Percentiles rank a stretch among this genome's conserved stretches.
Conservation (phyloP, 2,113 vertebrate species). For the Sylvia atricapilla region DNA sequence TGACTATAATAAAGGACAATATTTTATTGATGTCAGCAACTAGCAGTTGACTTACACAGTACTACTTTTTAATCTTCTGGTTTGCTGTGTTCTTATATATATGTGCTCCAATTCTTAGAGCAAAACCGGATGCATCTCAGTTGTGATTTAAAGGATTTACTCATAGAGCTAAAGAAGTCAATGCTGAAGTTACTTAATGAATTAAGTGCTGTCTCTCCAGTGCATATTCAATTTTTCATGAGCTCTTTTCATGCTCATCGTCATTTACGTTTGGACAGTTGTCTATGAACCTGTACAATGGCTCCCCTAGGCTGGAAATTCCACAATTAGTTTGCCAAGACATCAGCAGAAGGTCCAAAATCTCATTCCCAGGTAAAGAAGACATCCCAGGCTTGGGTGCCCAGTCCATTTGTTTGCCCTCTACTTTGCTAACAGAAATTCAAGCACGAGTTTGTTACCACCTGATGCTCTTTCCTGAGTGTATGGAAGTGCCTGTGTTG, state of each 20-base stretch:
- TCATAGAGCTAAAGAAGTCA: not conserved
- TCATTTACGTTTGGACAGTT: not conserved
- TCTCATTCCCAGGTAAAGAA: not conserved
- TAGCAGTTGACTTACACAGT: constrained; percentile 5
- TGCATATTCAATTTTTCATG: not conserved
- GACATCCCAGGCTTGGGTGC: not conserved
- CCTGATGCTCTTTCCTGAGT: not conserved
- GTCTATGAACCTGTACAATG: not conserved
- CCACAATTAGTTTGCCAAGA: not conserved
- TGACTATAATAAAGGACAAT: constrained; percentile 55
- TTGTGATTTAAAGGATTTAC: not conserved
- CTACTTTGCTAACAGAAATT: not conserved
- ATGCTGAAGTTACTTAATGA: not conserved
- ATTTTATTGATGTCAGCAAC: constrained; percentile 53
- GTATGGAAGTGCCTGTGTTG: not conserved
- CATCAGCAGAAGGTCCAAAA: not conserved
- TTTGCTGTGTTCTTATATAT: not conserved
- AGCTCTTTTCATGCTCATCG: not conserved
- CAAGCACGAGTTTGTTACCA: not conserved
- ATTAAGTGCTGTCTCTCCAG: not conserved
- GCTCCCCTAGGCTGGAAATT: not conserved
- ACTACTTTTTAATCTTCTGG: constrained; percentile 15
- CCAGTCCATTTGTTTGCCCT: not conserved
- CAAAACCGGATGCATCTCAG: not conserved
- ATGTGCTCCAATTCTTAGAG: not conserved